Base-by-base conservation (phyloP, 2,113 vertebrate genomes). In the Chaetodon auriga region DNA sequence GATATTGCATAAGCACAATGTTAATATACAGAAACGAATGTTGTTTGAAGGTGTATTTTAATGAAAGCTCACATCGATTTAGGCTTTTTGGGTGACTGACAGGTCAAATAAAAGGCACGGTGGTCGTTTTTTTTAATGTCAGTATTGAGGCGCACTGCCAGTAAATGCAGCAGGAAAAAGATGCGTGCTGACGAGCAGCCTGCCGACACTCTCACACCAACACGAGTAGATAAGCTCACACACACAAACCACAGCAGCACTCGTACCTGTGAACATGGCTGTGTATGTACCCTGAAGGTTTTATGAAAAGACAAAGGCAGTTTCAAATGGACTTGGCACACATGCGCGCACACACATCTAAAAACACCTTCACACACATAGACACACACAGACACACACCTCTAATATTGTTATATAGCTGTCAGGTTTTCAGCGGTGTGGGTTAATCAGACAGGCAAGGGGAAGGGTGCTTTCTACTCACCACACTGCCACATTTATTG, bases 371-470 rank as follows among this genome's bases (percentile, higher is more conserved):
- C 62, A 66, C 60, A 79, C 35, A 66, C 48, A 73, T 21, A 54
- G 57, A 23, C 53, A 54, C 71, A 81, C 68, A 78, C 85, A 54
- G 57, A 23, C 53, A 54, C 71, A 81, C 68, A 78, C 85, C 69
- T 83, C 62, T 82, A 86, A 90, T 85, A 76, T 82, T 85, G 85
- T 91, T 94, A 90, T 92, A 93, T 88, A 89, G 92, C 94, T 94
- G 94, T 95, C 93, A 94, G 90, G 81, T 93, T 93, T 90, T 88
- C 94, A 90, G 90, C 82, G 82, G 85, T 93, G 93, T 86, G 91
- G 94, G 93, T 95, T 96, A 94, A 96, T 96, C 95, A 95, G 93
- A 94, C 89, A 94, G 90, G 94, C 94, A 93, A 94, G 93, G 91
- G 94, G 92, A 95, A 95, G 94, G 92, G 89, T 93, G 92, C 94